These are phyloP conservation scores for Coracopsis vasa DNA, from an alignment of 2,113 vertebrate genomes.

Conservation along the genomic window DNA sequence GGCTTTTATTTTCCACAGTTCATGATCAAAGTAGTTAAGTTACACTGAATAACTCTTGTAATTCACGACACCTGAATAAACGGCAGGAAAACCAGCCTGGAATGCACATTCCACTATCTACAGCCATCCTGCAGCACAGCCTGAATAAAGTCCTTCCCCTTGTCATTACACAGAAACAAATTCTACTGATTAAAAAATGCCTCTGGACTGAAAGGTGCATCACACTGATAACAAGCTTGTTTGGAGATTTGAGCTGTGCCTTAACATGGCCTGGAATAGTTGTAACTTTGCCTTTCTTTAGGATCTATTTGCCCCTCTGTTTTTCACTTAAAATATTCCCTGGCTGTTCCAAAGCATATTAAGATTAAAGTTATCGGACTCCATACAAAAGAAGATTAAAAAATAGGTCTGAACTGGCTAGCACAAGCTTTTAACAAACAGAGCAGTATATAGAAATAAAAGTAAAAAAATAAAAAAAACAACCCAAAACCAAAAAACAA, in stretches of 20 bases:
- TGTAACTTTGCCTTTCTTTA: background rate
- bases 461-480: background rate
- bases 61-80: conserved; percentile 12
- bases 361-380: background rate
- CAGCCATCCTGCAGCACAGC: background rate
- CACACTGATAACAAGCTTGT: background rate
- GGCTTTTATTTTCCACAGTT: conserved; percentile 7
- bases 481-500: background rate
- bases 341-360: background rate
- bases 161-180: background rate
- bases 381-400: background rate
- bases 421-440: background rate
- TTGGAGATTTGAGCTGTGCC: background rate
- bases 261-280: background rate
- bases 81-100: background rate
- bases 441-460: background rate
- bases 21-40: background rate
- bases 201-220: background rate
- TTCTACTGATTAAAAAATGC: background rate
- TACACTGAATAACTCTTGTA: background rate
- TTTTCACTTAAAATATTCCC: background rate
- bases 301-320: background rate
- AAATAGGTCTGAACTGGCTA: background rate
- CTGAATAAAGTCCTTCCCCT: background rate
- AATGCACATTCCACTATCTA: background rate